Percentiles rank a stretch among this genome's conserved stretches.
These are phyloP conservation scores for Chrysochloris asiatica DNA, from an alignment of 2,113 vertebrate genomes.

Conservation along the genomic window DNA sequence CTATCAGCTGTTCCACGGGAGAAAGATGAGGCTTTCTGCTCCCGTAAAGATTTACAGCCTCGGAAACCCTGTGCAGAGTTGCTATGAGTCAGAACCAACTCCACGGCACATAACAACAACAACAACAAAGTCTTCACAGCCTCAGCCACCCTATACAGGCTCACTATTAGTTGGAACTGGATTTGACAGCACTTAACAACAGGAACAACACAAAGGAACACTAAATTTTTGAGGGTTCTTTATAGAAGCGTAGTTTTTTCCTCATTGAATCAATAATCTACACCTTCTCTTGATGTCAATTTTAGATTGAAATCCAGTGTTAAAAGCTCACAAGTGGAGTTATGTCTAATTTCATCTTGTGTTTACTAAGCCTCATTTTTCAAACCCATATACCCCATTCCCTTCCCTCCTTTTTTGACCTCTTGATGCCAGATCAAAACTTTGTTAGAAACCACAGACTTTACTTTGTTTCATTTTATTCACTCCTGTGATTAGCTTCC, in stretches of 20 bases:
- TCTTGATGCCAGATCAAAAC: not conserved
- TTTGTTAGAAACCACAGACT: not conserved
- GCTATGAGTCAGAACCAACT: no score
- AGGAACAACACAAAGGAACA: not conserved
- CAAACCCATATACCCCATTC: not conserved
- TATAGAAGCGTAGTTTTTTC: not conserved
- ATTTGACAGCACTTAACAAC: no score
- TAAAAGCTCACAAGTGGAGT: not conserved
- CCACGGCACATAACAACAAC: no score
- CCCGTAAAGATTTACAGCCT: no score
- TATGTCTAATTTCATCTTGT: not conserved
- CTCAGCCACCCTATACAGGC: no score
- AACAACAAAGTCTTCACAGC: no score
- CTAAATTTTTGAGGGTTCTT: not conserved
- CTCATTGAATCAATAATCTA: not conserved
- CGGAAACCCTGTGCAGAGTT: no score
- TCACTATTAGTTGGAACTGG: no score
- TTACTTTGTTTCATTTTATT: not conserved
- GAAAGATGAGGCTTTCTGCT: no score
- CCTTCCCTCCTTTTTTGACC: not conserved
- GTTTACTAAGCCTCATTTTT: not conserved
- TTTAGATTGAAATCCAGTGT: not conserved
- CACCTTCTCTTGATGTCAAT: not conserved
- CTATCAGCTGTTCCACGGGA: no score
- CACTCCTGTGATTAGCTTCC: not conserved